Evolutionary conservation across 2,113 vertebrate genomes (phyloP).

Genomic region (Redunca redunca): DNA sequence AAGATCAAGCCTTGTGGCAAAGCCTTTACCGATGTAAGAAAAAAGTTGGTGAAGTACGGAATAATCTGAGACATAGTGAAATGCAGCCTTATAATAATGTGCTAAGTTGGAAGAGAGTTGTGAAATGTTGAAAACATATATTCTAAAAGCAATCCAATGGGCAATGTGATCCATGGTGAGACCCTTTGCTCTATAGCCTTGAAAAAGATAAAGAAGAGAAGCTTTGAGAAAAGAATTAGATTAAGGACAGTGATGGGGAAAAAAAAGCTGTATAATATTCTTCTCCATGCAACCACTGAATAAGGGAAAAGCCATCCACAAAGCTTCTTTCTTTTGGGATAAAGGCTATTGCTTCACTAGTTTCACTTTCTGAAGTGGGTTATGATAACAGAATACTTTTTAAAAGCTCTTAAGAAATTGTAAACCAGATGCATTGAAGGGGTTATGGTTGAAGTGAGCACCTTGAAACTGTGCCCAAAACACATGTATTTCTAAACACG

Average conservation of each 20-base stretch:
- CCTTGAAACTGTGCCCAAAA: neutral
- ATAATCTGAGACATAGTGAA: neutral
- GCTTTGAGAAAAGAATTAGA: neutral
- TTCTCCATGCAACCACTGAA: neutral
- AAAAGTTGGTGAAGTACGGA: neutral
- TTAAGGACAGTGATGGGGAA: neutral
- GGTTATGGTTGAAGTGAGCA: neutral
- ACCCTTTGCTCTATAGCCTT: neutral
- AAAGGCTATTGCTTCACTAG: neutral
- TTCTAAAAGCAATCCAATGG: neutral
- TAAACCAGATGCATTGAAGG: neutral
- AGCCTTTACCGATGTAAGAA: neutral
- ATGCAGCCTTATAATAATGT: neutral
- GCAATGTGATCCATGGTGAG: neutral
- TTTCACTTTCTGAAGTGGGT: neutral
- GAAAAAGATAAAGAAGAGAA: neutral
- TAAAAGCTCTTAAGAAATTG: constrained; percentile 3
- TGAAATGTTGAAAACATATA: neutral
- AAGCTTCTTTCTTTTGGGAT: neutral
- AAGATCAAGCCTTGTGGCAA: neutral
- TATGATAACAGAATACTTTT: neutral
- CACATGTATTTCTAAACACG: neutral
- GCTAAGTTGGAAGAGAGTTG: neutral
- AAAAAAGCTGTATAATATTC: neutral
- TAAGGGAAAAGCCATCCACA: neutral